Evolutionary conservation across 2,797 vertebrate species (phyloP).

Genomic region (Jordanella pulchra): DNA sequence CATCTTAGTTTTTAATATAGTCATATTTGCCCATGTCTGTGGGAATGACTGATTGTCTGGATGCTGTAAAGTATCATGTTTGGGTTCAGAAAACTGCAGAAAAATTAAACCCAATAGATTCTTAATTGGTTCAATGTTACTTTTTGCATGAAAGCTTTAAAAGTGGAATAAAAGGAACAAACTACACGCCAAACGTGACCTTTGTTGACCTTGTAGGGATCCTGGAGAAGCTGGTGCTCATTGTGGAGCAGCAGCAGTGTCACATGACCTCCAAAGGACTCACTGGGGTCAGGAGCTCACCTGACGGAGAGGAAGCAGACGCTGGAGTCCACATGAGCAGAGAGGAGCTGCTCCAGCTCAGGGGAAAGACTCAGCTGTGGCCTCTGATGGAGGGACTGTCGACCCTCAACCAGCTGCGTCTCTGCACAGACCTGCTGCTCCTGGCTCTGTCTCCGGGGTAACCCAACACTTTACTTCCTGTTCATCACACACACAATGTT

Average conservation of each 20-base stretch:
- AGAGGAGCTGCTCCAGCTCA: slow-evolving; percentile 81
- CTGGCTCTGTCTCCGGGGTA: slow-evolving; percentile 75
- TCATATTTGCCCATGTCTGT: no score
- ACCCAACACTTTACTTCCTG: not conserved
- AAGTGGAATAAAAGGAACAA: no score
- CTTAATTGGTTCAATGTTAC: no score
- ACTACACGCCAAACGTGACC: no score
- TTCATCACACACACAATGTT: not conserved
- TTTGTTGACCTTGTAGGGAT: slow-evolving; percentile 58
- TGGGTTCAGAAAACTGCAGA: no score
- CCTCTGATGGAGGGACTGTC: slow-evolving; percentile 89
- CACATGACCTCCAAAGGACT: slow-evolving; percentile 83
- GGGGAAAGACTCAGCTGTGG: slow-evolving; percentile 87
- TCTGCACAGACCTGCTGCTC: slow-evolving; percentile 82
- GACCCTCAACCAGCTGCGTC: slow-evolving; percentile 88
- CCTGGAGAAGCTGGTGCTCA: slow-evolving; percentile 79
- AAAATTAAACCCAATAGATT: no score
- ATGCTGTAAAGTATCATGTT: no score
- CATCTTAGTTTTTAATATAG: no score
- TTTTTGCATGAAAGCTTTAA: no score
- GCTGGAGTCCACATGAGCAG: slow-evolving; percentile 47
- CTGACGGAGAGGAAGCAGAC: slow-evolving; percentile 49
- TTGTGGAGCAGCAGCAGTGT: slow-evolving; percentile 81
- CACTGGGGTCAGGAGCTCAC: slow-evolving; percentile 38
- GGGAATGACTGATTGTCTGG: no score